Evolutionary conservation across 2,797 vertebrate genomes (phyloP), one percentile per base, ranked within the genome.

Genomic region (Coregonus sp.): DNA sequence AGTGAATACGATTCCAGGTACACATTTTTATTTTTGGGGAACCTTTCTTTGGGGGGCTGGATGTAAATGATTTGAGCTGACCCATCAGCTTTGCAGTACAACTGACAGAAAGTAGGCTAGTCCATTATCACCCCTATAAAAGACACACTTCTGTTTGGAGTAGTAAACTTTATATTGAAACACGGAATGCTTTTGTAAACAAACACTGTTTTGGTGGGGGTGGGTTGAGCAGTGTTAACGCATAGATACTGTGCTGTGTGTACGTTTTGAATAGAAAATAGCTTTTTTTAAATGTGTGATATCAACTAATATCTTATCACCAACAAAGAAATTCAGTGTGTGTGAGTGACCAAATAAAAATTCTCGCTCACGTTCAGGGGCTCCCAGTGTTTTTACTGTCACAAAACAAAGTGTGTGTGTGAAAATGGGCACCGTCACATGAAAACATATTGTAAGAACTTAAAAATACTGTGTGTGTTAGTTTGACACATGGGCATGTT

Each of bases 161-260:
- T 59, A 91, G 92, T 92, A 93, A 92, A 92, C 90, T 86, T 86
- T 81, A 87, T 90, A 88, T 80, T 86, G 87, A 89, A 86, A 84
- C 89, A 91, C 93, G 91, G 91, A 93, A 92, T 93, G 92, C 92
- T 83, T 47, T 91, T 88, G 86, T 93, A 90, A 91, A 92, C 90
- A 88, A 90, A 89, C 92, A 90, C 87, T 47, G 40, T 82, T 72
- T 87, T 89, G 86, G 87, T 88, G 84, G 85, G 77, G n/a, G 56
- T 61, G n/a, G n/a, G 56, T 80, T 86, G 80, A 73, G 81, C 81
- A 73, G 78, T 79, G 79, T 81, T 80, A 81, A 74, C 56, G 9
- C 9, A 47, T 47, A 47, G 40, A 47, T 47, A 47, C 40, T 12
- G 40, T 47, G 40, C 40, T 33, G 31, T 33, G 40, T 47, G 40